Base-by-base conservation (phyloP, 2,113 vertebrate genomes). In the Himantopus leucocephalus region DNA sequence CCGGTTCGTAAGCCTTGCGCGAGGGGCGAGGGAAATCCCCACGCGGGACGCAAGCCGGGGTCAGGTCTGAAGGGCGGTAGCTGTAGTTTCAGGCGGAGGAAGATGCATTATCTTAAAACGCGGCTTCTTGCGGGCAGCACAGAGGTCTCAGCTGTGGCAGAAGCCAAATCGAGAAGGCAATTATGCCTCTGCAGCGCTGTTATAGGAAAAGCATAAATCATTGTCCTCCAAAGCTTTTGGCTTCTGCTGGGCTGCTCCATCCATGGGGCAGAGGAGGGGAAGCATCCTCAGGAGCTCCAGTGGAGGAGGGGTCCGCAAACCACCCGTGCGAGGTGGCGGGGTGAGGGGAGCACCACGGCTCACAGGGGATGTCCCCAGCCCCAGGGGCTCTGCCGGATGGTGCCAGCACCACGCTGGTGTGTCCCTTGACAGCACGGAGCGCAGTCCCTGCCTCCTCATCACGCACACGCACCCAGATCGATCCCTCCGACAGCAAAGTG, bases 11-110 rank as follows among this genome's bases (percentile, higher is more conserved):
- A n/a, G 32, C 37, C 55, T 2, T 1, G 5, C 2, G 30, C 5
- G 8, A 27, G 11, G 62, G 55, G 6, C 58, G 37, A 35, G 71
- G 89, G 66, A 41, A 59, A 73, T 47, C 11, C 68, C 53, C 34
- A 1, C 1, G 1, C 59, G 14, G 50, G 30, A 12, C 0, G 4
- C 8, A 5, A 41, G 34, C 35, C 3, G 4, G 29, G 41, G 29
- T 10, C 52, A 9, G 71, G 9, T 6, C 17, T 5, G 22, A 22
- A 15, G 35, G 48, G 18, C 56, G 27, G 79, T 2, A 21, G 75
- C 62, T 1, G 13, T 47, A 30, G 60, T 2, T 30, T 8, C 85
- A 48, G 76, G 68, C 20, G 3, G 58, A 50, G 62, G 26, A 45
- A 45, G 67, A 73, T 12, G 55, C 80, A 24, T 4, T 27, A 27